phyloP scores from a whole-genome alignment of 2,113 vertebrate species.

The Zosterops pallidus region DNA sequence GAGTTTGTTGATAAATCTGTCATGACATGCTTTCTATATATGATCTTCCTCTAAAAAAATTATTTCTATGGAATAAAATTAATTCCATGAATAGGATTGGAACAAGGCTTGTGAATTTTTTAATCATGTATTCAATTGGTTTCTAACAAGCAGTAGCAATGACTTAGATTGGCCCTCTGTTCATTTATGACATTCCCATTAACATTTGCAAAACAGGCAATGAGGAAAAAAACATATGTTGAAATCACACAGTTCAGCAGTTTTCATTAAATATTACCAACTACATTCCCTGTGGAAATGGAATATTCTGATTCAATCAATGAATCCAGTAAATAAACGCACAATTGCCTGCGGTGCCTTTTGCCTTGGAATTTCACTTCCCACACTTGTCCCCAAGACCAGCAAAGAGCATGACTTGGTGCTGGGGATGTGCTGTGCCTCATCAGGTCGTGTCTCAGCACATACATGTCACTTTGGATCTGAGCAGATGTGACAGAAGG shows the following conservation, averaged over 20 bases:
- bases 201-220: neutral
- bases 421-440: neutral
- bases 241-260: neutral
- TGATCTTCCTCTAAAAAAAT: neutral
- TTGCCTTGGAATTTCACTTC: neutral
- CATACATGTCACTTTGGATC: neutral
- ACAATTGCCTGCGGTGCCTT: neutral
- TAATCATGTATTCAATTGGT: neutral
- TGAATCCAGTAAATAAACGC: neutral
- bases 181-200: neutral
- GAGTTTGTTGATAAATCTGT: conserved; percentile 56
- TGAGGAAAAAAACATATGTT: neutral
- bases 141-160: neutral
- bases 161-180: neutral
- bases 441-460: conserved; percentile 20
- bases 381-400: neutral
- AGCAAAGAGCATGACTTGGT: neutral
- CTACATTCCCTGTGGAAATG: neutral
- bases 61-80: neutral
- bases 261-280: neutral
- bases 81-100: neutral
- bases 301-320: neutral
- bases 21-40: neutral
- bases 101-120: neutral
- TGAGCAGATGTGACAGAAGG: conserved; percentile 48